phyloP scores from a whole-genome alignment of 2,113 vertebrate genomes.

The Corythornis vintsioides region DNA sequence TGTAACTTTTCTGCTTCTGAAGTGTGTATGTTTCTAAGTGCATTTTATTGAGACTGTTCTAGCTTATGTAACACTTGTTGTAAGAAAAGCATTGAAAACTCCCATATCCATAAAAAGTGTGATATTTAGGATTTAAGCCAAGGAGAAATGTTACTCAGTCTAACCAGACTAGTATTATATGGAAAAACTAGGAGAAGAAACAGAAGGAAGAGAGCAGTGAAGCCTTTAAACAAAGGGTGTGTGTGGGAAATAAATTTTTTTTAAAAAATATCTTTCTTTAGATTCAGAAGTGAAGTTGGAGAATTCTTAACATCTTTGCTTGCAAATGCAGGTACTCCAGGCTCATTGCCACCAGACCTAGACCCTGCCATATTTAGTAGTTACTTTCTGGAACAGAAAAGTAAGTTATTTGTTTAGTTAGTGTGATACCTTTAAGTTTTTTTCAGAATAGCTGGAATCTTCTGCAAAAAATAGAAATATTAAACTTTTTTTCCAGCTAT shows the following conservation, averaged over 20 bases:
- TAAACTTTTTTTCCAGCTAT: background rate
- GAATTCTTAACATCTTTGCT: background rate
- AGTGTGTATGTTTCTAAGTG: background rate
- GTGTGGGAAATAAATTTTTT: no score
- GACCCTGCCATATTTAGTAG: background rate
- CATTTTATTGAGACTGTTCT: slow-evolving; percentile 21
- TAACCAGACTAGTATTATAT: background rate
- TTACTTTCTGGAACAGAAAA: background rate
- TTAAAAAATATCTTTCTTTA: background rate
- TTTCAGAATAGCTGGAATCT: background rate
- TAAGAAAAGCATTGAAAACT: slow-evolving; percentile 26
- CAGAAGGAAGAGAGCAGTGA: background rate
- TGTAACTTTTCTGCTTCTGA: background rate
- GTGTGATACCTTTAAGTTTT: background rate
- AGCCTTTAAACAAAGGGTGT: background rate
- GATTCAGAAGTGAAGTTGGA: background rate
- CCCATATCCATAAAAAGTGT: slow-evolving; percentile 1
- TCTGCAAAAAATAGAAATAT: background rate
- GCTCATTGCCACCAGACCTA: background rate
- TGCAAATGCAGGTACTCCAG: background rate
- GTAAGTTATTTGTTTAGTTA: background rate
- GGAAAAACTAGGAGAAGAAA: background rate
- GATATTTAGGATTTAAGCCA: slow-evolving; percentile 38
- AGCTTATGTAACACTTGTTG: slow-evolving; percentile 15
- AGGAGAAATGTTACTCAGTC: background rate